Evolutionary conservation across 2,797 vertebrate species (phyloP).

Genomic region (Echeneis naucrates): DNA sequence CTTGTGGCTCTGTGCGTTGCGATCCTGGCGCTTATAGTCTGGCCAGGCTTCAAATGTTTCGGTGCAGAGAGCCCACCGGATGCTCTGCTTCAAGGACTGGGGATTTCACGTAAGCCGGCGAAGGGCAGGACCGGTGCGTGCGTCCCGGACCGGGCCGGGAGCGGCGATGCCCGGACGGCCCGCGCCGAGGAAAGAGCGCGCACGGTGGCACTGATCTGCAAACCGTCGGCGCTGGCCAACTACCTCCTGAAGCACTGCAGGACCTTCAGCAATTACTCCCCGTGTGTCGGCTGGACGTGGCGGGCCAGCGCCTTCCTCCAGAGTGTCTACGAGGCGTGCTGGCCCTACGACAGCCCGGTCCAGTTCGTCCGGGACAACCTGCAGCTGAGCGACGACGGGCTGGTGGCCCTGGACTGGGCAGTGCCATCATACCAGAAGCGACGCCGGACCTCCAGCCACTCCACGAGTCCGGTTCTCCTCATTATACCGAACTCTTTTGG

Average conservation of each 20-base stretch:
- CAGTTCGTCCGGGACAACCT: slow-evolving; percentile 87
- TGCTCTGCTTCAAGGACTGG: slow-evolving; percentile 51
- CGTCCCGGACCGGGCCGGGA: slow-evolving; percentile 32
- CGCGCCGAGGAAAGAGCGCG: slow-evolving; percentile 33
- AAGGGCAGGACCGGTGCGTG: slow-evolving; percentile 47
- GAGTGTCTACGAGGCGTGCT: slow-evolving; percentile 80
- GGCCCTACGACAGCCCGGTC: slow-evolving; percentile 79
- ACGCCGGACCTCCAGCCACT: slow-evolving; percentile 86
- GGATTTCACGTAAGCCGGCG: slow-evolving; percentile 40
- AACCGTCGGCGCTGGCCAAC: slow-evolving; percentile 87
- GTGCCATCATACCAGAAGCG: slow-evolving; percentile 80
- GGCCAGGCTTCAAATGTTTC: slow-evolving; percentile 77
- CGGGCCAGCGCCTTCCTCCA: slow-evolving; percentile 80
- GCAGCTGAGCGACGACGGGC: slow-evolving; percentile 87
- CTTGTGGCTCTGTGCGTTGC: slow-evolving; percentile 73
- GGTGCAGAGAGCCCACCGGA: slow-evolving; percentile 54
- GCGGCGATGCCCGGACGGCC: slow-evolving; percentile 18
- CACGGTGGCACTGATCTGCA: slow-evolving; percentile 82
- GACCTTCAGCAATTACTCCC: slow-evolving; percentile 75
- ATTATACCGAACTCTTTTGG: slow-evolving; percentile 89
- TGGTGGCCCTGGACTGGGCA: slow-evolving; percentile 90
- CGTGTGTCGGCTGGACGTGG: slow-evolving; percentile 83
- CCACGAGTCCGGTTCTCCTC: slow-evolving; percentile 84
- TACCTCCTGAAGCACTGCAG: slow-evolving; percentile 86
- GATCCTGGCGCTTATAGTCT: slow-evolving; percentile 78